Percentiles rank a stretch among this genome's conserved stretches.
These are phyloP conservation scores for Calvadosia cruxmelitensis DNA, from an alignment of 30 jellyfish, hydroid and myxozoan species.

Conservation along the genomic window DNA sequence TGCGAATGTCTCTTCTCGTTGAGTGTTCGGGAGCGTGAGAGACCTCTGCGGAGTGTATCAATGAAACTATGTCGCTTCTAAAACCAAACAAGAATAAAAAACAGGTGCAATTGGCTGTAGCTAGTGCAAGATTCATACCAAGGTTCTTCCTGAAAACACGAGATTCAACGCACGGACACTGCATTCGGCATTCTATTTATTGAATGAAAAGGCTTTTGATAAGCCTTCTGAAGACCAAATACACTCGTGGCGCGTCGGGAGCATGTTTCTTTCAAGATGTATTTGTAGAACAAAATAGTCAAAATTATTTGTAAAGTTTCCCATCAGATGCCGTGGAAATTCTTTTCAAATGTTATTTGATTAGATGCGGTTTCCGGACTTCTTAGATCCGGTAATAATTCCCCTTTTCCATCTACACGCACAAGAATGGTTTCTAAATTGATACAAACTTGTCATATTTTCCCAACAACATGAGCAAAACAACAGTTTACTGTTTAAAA, in stretches of 20 bases:
- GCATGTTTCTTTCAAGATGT: too few relatives aligned
- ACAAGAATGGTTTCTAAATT: too few relatives aligned
- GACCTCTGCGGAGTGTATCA: slow-evolving; percentile 60
- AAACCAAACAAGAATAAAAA: slow-evolving; percentile 6
- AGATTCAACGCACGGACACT: too few relatives aligned
- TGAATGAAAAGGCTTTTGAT: too few relatives aligned
- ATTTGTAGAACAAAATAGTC: not conserved
- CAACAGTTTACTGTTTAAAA: too few relatives aligned
- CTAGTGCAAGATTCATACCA: too few relatives aligned
- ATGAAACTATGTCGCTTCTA: slow-evolving; percentile 71
- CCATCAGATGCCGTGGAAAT: not conserved
- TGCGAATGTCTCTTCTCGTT: slow-evolving; percentile 5
- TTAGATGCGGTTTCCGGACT: too few relatives aligned
- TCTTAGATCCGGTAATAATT: not conserved
- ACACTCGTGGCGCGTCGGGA: not conserved
- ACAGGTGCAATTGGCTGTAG: not conserved
- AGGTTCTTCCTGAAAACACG: too few relatives aligned
- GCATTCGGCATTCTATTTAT: too few relatives aligned
- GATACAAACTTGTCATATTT: too few relatives aligned
- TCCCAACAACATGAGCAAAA: too few relatives aligned
- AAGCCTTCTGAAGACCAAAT: not conserved
- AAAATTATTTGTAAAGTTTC: not conserved
- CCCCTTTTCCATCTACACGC: not conserved
- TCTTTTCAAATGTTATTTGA: too few relatives aligned
- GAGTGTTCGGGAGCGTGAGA: slow-evolving; percentile 40